phyloP scores from a whole-genome alignment of 2,888 invertebrate genomes.

The Nomada ruficornis region DNA sequence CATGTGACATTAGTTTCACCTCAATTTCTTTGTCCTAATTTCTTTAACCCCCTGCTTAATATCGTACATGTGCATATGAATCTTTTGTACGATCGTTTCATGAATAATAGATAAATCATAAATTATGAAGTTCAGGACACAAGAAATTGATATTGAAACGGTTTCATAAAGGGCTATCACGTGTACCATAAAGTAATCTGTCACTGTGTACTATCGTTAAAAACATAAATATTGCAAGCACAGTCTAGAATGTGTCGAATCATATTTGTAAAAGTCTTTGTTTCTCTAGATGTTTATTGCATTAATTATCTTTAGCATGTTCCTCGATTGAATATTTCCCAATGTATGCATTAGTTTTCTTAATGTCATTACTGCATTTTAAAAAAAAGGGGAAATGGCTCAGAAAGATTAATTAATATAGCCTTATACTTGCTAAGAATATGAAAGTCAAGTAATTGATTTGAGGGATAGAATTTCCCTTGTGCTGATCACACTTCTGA shows the following conservation, averaged over 20 bases:
- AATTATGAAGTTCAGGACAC: constrained; percentile 29
- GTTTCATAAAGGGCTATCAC: constrained; percentile 57
- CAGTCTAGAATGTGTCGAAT: constrained; percentile 22
- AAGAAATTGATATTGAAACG: constrained; percentile 43
- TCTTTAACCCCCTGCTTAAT: background rate
- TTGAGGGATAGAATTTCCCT: background rate
- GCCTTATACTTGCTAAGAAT: too few species aligned
- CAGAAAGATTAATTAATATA: too few species aligned
- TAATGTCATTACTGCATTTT: constrained; percentile 24
- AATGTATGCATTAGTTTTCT: constrained; percentile 26
- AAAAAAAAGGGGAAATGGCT: background rate
- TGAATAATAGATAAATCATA: background rate
- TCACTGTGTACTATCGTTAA: constrained; percentile 22
- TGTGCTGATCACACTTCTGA: background rate
- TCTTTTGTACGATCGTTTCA: background rate
- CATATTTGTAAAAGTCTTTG: constrained; percentile 63
- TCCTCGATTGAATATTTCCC: constrained; percentile 43
- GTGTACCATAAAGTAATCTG: constrained; percentile 46
- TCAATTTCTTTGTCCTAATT: constrained; percentile 28
- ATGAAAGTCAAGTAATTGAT: too few species aligned
- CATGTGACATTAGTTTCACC: constrained; percentile 58
- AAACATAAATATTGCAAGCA: constrained; percentile 18
- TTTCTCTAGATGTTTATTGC: constrained; percentile 64
- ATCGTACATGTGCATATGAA: background rate
- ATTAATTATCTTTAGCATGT: constrained; percentile 74